Percentiles rank a stretch among this genome's conserved stretches.
Conservation (phyloP, 2,888 invertebrate species). For the Monoplex corrugatus region DNA sequence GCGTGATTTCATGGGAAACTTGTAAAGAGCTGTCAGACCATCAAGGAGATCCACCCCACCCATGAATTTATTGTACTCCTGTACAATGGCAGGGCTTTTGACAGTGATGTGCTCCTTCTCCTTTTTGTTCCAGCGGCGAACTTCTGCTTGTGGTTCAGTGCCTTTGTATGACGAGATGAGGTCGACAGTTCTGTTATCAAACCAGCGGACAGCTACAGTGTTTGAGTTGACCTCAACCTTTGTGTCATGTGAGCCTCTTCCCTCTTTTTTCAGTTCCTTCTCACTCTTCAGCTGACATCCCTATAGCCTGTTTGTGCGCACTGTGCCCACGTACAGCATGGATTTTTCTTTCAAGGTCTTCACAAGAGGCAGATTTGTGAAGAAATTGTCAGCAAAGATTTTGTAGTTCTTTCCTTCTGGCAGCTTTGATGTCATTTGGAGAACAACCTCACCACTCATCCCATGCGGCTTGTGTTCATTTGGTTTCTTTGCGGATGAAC, state of each 20-base stretch:
- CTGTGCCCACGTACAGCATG: constrained; percentile 51
- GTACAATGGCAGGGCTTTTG: constrained; percentile 45
- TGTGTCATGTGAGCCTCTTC: constrained; percentile 54
- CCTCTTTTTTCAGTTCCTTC: constrained; percentile 58
- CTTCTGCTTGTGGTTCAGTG: constrained; percentile 48
- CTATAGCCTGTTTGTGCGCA: constrained; percentile 51
- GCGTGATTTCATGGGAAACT: constrained; percentile 51
- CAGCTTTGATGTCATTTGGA: constrained; percentile 44
- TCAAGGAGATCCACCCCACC: constrained; percentile 51
- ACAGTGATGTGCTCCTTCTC: constrained; percentile 41
- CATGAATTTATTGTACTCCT: constrained; percentile 51
- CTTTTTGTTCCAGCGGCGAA: constrained; percentile 39
- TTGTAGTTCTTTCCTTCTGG: constrained; percentile 53
- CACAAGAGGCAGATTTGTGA: constrained; percentile 45
- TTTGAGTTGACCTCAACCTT: constrained; percentile 53
- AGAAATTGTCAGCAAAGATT: constrained; percentile 56
- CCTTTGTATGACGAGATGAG: constrained; percentile 57
- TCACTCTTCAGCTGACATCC: constrained; percentile 56
- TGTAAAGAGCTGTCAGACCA: constrained; percentile 45
- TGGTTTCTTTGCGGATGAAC: not conserved
- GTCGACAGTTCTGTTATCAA: constrained; percentile 60
- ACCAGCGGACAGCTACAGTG: constrained; percentile 58
- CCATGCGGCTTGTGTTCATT: constrained; percentile 12
- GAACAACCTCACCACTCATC: constrained; percentile 49
- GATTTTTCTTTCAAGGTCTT: constrained; percentile 45